These are phyloP conservation scores for Psilopogon haemacephalus DNA, from an alignment of 2,113 vertebrate genomes.

Conservation along the genomic window DNA sequence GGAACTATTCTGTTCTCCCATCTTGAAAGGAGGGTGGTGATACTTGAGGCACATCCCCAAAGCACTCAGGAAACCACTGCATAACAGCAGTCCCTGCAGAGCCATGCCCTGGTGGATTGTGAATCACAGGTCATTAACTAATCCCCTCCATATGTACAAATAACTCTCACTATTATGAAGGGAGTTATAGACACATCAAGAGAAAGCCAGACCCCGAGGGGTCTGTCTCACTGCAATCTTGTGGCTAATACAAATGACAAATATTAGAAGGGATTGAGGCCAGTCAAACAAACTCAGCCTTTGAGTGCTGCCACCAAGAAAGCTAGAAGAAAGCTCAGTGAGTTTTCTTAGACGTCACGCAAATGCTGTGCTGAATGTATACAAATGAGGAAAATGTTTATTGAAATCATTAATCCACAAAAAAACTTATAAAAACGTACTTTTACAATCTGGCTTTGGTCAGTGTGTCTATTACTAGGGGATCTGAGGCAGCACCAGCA, in stretches of 20 bases:
- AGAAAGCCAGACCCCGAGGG: conserved; percentile 20
- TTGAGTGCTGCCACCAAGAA: not conserved
- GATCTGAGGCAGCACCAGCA: not conserved
- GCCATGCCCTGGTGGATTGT: accelerated
- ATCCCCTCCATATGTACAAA: not conserved
- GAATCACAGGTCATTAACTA: not conserved
- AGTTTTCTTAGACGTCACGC: not conserved
- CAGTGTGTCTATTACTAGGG: not conserved
- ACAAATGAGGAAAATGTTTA: conserved; percentile 25
- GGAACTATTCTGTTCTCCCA: not conserved
- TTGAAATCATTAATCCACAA: conserved; percentile 7
- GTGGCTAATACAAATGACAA: not conserved
- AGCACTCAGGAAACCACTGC: not conserved
- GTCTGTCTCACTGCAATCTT: not conserved
- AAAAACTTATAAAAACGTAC: not conserved
- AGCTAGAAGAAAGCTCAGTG: not conserved
- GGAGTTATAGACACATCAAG: conserved; percentile 9
- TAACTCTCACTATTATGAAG: not conserved
- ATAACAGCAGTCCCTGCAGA: not conserved
- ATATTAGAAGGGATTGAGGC: not conserved
- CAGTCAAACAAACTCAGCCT: not conserved
- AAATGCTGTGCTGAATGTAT: not conserved
- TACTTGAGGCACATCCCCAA: not conserved
- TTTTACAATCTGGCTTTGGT: not conserved
- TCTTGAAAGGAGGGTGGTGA: not conserved